These are phyloP conservation scores for Pachyrhynchus sulphureomaculatus DNA, from an alignment of 1,140 invertebrate species.

Conservation along the genomic window DNA sequence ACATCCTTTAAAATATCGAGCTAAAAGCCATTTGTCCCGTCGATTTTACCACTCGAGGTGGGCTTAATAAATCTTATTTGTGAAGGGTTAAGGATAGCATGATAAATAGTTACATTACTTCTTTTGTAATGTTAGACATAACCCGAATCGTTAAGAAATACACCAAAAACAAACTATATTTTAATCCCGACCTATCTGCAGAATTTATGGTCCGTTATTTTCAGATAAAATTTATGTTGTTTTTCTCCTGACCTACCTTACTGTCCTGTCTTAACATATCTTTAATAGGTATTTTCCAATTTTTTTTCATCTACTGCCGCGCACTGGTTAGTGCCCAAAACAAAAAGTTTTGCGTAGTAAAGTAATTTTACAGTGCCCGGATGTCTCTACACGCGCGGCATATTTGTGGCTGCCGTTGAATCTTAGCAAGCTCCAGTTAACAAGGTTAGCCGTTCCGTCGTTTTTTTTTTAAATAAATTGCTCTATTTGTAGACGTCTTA, in stretches of 20 bases:
- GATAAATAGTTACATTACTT: too few relatives aligned
- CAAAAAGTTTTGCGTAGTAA: conserved; percentile 29
- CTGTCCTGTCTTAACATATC: neutral
- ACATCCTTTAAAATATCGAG: too few relatives aligned
- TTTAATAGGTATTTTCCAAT: conserved; percentile 30
- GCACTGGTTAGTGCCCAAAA: conserved; percentile 23
- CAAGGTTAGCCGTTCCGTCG: conserved; percentile 31
- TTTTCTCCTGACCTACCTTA: conserved; percentile 10
- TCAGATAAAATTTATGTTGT: conserved; percentile 9
- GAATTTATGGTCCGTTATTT: neutral
- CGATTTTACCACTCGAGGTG: too few relatives aligned
- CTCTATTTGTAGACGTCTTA: conserved; percentile 37
- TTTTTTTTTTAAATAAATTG: conserved; percentile 36
- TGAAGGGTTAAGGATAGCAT: too few relatives aligned
- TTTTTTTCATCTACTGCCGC: conserved; percentile 22
- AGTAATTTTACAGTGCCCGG: conserved; percentile 32
- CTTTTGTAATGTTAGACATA: too few relatives aligned
- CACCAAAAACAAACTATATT: too few relatives aligned
- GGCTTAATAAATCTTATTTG: too few relatives aligned
- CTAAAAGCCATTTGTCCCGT: too few relatives aligned
- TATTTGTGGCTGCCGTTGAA: conserved; percentile 27
- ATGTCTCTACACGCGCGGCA: conserved; percentile 32
- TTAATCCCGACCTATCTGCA: too few relatives aligned
- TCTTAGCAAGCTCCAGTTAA: conserved; percentile 25
- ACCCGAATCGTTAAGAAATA: too few relatives aligned